phyloP scores from a whole-genome alignment of 2,797 vertebrate species.

The Alcedo atthis region DNA sequence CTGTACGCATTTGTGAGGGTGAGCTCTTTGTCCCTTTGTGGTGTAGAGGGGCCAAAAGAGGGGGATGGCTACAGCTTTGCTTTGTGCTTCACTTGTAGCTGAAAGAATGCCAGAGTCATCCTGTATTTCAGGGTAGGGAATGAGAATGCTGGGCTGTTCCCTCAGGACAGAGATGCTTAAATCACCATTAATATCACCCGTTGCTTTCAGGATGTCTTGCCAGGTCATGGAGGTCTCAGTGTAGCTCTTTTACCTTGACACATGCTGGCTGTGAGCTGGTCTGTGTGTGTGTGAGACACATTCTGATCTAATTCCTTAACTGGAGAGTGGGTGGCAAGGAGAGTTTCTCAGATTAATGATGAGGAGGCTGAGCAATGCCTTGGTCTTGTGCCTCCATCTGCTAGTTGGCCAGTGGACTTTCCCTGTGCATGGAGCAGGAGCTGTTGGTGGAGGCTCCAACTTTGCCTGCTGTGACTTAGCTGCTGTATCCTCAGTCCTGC shows the following conservation, averaged over 20 bases:
- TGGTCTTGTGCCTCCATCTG: neutral
- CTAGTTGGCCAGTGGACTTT: accelerated
- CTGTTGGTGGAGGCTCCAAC: neutral
- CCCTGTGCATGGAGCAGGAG: neutral
- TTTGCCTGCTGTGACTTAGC: neutral
- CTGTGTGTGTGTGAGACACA: neutral
- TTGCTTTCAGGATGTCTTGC: neutral
- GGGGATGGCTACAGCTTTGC: neutral
- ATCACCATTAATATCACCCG: neutral
- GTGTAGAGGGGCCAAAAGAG: neutral
- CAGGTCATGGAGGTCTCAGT: neutral
- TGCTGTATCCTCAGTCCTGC: neutral
- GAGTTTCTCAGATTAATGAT: neutral
- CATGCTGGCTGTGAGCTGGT: neutral
- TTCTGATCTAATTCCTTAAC: neutral
- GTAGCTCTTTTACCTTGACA: neutral
- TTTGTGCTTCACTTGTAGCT: neutral
- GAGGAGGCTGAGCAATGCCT: neutral
- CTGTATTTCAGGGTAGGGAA: neutral
- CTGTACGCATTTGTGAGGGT: constrained; percentile 95
- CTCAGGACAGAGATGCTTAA: neutral
- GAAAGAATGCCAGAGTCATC: neutral
- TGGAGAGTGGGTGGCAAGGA: neutral
- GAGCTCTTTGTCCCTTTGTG: neutral
- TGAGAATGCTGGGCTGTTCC: neutral